phyloP scores from a whole-genome alignment of 2,797 vertebrate genomes.

The Capromys pilorides region DNA sequence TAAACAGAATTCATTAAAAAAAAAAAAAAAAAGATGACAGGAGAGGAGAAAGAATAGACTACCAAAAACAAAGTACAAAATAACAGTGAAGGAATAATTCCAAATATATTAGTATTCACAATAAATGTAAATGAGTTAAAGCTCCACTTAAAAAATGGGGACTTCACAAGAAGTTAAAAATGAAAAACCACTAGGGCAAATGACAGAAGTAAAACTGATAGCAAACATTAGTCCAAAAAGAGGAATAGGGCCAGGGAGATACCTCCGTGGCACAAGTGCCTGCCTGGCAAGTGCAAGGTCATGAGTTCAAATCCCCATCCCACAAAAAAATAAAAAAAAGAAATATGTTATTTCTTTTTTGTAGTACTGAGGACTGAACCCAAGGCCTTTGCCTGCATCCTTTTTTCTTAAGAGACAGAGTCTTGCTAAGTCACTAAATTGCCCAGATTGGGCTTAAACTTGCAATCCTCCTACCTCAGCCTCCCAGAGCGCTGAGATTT shows the following conservation, averaged over 20 bases:
- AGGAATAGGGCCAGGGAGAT: neutral
- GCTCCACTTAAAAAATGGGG: neutral
- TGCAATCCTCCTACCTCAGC: neutral
- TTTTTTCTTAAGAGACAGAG: neutral
- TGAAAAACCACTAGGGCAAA: neutral
- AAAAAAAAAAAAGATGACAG: neutral
- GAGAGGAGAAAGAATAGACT: neutral
- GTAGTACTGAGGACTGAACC: neutral
- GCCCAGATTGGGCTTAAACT: neutral
- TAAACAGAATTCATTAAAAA: no score
- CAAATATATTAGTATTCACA: neutral
- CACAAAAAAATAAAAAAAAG: neutral
- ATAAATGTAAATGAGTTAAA: slow-evolving; percentile 38
- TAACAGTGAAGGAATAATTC: neutral
- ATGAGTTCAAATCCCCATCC: no score
- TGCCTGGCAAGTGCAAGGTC: no score
- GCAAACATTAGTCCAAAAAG: neutral
- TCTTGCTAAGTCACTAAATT: neutral
- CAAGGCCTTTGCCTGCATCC: neutral
- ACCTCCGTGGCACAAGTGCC: no score
- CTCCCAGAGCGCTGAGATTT: neutral
- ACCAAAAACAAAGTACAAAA: neutral
- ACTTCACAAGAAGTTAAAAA: neutral
- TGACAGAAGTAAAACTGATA: neutral
- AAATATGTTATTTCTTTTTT: neutral